Evolutionary conservation across 1,140 invertebrate genomes (phyloP).

Genomic region (Aphaenogaster rudis): DNA sequence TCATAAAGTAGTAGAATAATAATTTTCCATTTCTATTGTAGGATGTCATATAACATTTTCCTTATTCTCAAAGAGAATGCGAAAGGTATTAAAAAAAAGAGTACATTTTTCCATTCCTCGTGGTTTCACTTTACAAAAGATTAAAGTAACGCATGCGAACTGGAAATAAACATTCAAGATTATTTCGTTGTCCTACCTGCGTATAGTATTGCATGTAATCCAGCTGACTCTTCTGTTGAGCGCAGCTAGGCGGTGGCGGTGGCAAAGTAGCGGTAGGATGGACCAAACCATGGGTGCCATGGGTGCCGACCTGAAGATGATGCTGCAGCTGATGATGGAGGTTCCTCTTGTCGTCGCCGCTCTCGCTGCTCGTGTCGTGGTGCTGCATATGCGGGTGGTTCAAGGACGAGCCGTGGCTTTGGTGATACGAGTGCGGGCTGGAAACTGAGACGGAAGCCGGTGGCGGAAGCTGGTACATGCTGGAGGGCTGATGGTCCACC

Average conservation of each 20-base stretch:
- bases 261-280: constrained; percentile 84
- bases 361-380: constrained; percentile 85
- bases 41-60: background rate
- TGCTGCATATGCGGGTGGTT: constrained; percentile 85
- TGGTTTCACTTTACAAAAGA: background rate
- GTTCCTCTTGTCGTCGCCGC: constrained; percentile 85
- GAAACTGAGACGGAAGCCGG: constrained; percentile 82
- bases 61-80: background rate
- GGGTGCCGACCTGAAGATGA: constrained; percentile 82
- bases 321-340: constrained; percentile 85
- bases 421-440: constrained; percentile 85
- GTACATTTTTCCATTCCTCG: background rate
- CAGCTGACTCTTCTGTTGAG: constrained; percentile 85
- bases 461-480: constrained; percentile 87
- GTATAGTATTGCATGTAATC: constrained; percentile 86
- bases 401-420: constrained; percentile 80
- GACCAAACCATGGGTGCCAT: constrained; percentile 82
- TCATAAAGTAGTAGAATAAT: background rate
- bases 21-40: background rate
- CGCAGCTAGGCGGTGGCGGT: constrained; percentile 83
- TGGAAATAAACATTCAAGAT: background rate
- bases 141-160: background rate
- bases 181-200: constrained; percentile 78
- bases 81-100: background rate
- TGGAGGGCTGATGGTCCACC: constrained; percentile 83